A percentile compares a stretch with the other conserved stretches of the same genome.
These are phyloP conservation scores for Antigone vipio DNA, from an alignment of 2,113 vertebrate genomes.

Conservation along the genomic window DNA sequence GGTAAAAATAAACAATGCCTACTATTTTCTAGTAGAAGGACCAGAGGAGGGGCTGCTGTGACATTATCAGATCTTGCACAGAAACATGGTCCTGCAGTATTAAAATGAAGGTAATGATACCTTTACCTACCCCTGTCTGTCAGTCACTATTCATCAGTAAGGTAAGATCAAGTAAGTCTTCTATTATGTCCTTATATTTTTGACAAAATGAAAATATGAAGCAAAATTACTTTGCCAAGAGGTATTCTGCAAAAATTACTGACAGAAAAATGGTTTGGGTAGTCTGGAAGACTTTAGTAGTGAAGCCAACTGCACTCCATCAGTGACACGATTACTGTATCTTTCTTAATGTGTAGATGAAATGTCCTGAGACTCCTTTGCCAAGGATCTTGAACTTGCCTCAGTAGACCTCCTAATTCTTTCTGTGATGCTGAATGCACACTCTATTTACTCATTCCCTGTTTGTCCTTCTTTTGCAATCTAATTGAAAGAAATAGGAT, in stretches of 20 bases:
- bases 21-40: background rate
- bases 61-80: background rate
- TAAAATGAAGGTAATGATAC: background rate
- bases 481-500: slow-evolving; percentile 26
- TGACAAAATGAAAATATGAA: background rate
- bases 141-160: background rate
- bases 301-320: background rate
- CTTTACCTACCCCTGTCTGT: background rate
- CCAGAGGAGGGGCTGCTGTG: background rate
- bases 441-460: slow-evolving; percentile 3
- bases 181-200: background rate
- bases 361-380: background rate
- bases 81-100: background rate
- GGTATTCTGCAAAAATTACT: background rate
- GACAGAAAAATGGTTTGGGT: background rate
- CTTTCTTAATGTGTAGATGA: background rate
- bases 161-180: background rate
- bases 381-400: background rate
- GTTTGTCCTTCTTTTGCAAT: slow-evolving; percentile 20
- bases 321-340: background rate
- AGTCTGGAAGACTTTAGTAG: background rate
- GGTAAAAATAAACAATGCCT: background rate
- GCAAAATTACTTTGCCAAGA: background rate
- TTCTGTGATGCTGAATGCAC: background rate
- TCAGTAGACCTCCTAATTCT: background rate